Base-by-base conservation (phyloP, 2,888 invertebrate species). In the Ectemnius lituratus region DNA sequence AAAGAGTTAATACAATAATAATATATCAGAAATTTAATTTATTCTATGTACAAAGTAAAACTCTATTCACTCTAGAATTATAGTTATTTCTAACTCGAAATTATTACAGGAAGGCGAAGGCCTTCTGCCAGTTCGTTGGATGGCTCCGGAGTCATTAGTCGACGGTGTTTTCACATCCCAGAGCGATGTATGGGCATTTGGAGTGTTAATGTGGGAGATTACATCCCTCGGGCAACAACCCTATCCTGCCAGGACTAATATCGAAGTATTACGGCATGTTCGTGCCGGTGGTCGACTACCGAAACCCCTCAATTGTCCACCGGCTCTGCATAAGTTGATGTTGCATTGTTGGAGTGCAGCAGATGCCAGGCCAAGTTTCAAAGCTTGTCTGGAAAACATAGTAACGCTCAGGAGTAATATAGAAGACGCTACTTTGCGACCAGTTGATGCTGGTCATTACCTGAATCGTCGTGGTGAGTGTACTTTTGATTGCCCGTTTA, bases 151-250 rank as follows among this genome's bases (percentile, higher is more conserved):
- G 91, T 97, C 98, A 27, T 92, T 99, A 13, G 95, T 97, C 1
- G 98, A 99, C 89, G 98, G 99, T 0, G 96, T 99, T 0, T 99
- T 99, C 90, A 98, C 98, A 0, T 96, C 97, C 63, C 98, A 99
- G 89, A 97, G 98, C 0, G 99, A 99, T 90, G 98, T 99, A 4
- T 99, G 99, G 99, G 95, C 97, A 0, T 97, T 97, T 92, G 97
- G 96, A 0, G 96, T 99, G 0, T 92, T 99, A 2, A 94, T 98
- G 88, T 99, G 99, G 98, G 99, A 99, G 93, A 97, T 99, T 62
- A 94, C 99, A 88, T 97, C 99, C 0, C 91, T 99, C 63, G 99
- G 99, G 0, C 97, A 98, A 88, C 98, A 98, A 89, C 99, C 99
- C 0, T 99, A 99, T 91, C 97, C 97, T 5, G 98, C 97, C 11